A percentile compares a stretch with the other conserved stretches of the same genome.
phyloP scores from a whole-genome alignment of 2,113 vertebrate genomes.

The Onychorhynchus coronatus region DNA sequence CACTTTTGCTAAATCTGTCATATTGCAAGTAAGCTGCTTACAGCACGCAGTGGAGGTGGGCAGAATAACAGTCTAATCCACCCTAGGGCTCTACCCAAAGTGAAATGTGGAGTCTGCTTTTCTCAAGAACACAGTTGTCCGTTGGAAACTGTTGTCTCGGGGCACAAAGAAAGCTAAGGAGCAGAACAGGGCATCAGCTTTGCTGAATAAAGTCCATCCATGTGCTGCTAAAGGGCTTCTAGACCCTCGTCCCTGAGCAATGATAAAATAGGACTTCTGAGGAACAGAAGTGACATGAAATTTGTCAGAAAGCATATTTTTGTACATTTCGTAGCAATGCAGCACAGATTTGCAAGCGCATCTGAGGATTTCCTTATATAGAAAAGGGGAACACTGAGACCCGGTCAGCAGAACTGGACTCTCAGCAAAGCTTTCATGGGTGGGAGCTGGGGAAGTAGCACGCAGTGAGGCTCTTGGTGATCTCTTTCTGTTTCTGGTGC shows the following conservation, averaged over 20 bases:
- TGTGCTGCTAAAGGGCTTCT: not conserved
- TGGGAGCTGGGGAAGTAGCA: not conserved
- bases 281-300: not conserved
- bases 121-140: not conserved
- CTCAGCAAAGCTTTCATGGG: not conserved
- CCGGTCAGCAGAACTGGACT: not conserved
- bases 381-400: not conserved
- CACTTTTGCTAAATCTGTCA: slow-evolving; percentile 44
- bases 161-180: not conserved
- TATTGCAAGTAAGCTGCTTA: slow-evolving; percentile 29
- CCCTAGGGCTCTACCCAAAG: not conserved
- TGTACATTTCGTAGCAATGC: not conserved
- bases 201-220: not conserved
- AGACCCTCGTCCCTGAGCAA: not conserved
- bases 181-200: not conserved
- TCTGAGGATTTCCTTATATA: not conserved
- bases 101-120: slow-evolving; percentile 2
- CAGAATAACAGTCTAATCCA: slow-evolving; percentile 1
- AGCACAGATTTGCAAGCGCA: not conserved
- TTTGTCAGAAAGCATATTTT: not conserved
- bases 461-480: not conserved
- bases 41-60: not conserved
- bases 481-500: not conserved
- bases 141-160: not conserved
- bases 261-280: not conserved